Conservation (phyloP, 2,113 vertebrate species). For the Eurystomus gularis region DNA sequence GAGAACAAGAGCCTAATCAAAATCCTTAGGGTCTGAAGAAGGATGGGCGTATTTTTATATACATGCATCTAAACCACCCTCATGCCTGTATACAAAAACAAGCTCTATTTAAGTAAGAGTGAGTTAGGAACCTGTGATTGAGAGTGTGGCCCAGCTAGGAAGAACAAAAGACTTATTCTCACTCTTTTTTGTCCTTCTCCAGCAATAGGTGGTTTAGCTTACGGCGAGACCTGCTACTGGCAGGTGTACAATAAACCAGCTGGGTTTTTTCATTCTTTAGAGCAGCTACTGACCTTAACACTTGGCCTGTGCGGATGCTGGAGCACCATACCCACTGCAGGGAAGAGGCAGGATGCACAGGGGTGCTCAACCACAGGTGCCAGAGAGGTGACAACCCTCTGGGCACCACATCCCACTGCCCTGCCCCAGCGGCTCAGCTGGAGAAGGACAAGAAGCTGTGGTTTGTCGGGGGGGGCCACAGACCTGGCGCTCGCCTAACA, state of each 20-base stretch:
- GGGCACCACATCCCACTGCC: background rate
- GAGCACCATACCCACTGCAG: background rate
- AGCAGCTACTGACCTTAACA: background rate
- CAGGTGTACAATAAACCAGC: background rate
- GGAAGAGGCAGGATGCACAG: background rate
- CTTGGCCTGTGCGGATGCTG: background rate
- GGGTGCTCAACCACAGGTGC: accelerated
- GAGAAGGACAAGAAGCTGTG: background rate
- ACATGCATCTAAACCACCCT: background rate
- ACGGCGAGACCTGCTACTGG: background rate
- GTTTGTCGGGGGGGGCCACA: background rate
- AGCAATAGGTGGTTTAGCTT: background rate
- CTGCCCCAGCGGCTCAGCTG: background rate
- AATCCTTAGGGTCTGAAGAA: background rate
- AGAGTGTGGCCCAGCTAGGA: background rate
- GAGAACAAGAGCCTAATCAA: background rate
- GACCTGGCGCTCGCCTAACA: background rate
- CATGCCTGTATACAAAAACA: background rate
- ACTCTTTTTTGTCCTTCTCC: background rate
- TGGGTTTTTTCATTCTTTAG: background rate
- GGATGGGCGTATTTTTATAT: background rate
- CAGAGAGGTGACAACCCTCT: background rate
- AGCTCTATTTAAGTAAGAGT: background rate
- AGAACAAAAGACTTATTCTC: background rate
- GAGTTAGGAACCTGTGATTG: background rate